phyloP scores from a whole-genome alignment of 2,113 vertebrate species.

The Chaenogobius annularis region DNA sequence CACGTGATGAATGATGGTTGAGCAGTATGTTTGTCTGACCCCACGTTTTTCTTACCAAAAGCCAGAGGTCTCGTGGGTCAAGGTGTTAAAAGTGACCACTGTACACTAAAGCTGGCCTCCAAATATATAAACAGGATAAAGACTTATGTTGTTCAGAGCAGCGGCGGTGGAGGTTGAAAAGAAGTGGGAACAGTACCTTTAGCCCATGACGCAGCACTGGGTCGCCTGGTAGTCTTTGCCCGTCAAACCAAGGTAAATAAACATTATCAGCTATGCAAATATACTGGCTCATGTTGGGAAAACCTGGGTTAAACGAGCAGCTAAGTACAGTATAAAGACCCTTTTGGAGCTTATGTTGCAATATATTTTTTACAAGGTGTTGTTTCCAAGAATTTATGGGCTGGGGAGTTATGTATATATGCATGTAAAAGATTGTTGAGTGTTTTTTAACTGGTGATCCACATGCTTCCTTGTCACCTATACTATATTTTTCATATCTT shows the following conservation, averaged over 20 bases:
- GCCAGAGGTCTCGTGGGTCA: constrained; percentile 47
- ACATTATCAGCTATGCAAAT: constrained; percentile 68
- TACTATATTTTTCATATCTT: no score
- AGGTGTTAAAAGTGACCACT: constrained; percentile 60
- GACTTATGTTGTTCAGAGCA: constrained; percentile 49
- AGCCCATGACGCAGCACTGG: constrained; percentile 36
- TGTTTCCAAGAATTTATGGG: constrained; percentile 30
- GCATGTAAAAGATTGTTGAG: constrained; percentile 13
- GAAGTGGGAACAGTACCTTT: constrained; percentile 50
- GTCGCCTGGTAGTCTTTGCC: constrained; percentile 63
- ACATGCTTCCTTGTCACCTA: no score
- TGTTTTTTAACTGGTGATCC: neutral
- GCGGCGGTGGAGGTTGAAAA: constrained; percentile 21
- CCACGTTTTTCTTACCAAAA: constrained; percentile 44
- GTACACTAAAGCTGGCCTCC: constrained; percentile 25
- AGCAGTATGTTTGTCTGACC: constrained; percentile 58
- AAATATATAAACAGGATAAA: constrained; percentile 64
- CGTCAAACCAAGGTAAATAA: constrained; percentile 67
- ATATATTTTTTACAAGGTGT: constrained; percentile 47
- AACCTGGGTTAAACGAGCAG: constrained; percentile 47
- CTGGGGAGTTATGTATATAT: constrained; percentile 11
- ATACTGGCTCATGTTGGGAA: constrained; percentile 44
- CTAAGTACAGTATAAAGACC: constrained; percentile 47
- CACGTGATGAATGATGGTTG: constrained; percentile 48
- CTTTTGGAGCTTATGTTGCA: constrained; percentile 50